Percentiles rank a stretch among this genome's conserved stretches.
phyloP scores from a whole-genome alignment of 2,797 vertebrate species.

The Arctocebus calabarensis region DNA sequence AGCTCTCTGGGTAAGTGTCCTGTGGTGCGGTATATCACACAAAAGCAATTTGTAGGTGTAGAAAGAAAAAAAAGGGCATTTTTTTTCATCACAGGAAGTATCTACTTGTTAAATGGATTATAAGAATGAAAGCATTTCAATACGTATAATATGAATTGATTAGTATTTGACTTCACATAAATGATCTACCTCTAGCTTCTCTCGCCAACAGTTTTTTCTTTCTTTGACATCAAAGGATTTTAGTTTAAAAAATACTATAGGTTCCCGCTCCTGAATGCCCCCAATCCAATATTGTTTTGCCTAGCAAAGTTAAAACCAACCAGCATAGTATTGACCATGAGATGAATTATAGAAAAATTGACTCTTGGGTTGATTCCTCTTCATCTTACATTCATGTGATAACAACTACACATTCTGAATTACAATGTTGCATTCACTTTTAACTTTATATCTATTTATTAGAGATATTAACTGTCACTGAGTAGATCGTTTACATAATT shows the following conservation, averaged over 20 bases:
- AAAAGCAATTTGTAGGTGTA: slow-evolving; percentile 74
- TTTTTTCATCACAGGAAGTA: slow-evolving; percentile 61
- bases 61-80: slow-evolving; percentile 58
- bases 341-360: neutral
- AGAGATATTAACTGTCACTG: neutral
- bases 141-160: slow-evolving; percentile 56
- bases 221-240: slow-evolving; percentile 39
- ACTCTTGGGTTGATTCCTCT: neutral
- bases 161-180: slow-evolving; percentile 28
- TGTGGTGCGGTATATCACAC: slow-evolving; percentile 57
- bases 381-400: neutral
- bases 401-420: neutral
- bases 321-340: neutral
- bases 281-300: neutral
- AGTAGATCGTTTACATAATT: neutral
- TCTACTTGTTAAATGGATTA: slow-evolving; percentile 62
- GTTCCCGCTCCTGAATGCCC: neutral
- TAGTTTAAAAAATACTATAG: neutral
- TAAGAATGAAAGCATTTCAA: slow-evolving; percentile 69
- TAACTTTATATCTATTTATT: neutral
- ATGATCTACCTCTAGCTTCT: slow-evolving; percentile 47
- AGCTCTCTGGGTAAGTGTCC: slow-evolving; percentile 70
- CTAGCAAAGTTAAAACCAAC: slow-evolving; percentile 53
- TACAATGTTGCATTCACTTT: neutral
- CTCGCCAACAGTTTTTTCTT: neutral